Conservation (phyloP, 2,797 vertebrate genomes). For the Saxicola maurus region DNA sequence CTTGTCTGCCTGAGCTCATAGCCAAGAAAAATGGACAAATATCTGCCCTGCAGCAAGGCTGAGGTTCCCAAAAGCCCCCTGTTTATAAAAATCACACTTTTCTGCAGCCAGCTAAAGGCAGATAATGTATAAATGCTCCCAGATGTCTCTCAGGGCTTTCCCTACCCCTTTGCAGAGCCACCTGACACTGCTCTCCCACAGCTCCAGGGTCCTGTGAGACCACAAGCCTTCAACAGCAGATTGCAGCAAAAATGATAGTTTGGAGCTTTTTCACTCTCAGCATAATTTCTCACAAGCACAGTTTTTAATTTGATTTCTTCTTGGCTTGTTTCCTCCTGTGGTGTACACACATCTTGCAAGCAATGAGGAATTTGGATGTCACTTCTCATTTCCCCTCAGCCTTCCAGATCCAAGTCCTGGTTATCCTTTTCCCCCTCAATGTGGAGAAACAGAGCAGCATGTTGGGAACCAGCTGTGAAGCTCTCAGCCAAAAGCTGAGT, state of each 20-base stretch:
- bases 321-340: constrained; percentile 41
- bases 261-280: background rate
- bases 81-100: background rate
- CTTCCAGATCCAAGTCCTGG: background rate
- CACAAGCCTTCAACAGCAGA: background rate
- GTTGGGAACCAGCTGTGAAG: constrained; percentile 25
- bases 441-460: constrained; percentile 20
- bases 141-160: background rate
- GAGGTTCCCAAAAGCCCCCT: background rate
- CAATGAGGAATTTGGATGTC: constrained; percentile 48
- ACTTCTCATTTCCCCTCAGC: constrained; percentile 43
- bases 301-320: constrained; percentile 52
- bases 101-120: background rate
- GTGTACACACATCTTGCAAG: constrained; percentile 11
- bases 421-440: constrained; percentile 17
- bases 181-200: background rate
- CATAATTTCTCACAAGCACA: constrained; percentile 13
- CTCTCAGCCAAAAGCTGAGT: constrained; percentile 18
- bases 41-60: background rate
- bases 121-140: background rate
- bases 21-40: background rate
- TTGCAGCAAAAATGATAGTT: background rate
- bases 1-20: background rate
- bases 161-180: background rate
- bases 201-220: background rate